Evolutionary conservation across 2,888 invertebrate genomes (phyloP).

Genomic region (Epinotia demarniana): DNA sequence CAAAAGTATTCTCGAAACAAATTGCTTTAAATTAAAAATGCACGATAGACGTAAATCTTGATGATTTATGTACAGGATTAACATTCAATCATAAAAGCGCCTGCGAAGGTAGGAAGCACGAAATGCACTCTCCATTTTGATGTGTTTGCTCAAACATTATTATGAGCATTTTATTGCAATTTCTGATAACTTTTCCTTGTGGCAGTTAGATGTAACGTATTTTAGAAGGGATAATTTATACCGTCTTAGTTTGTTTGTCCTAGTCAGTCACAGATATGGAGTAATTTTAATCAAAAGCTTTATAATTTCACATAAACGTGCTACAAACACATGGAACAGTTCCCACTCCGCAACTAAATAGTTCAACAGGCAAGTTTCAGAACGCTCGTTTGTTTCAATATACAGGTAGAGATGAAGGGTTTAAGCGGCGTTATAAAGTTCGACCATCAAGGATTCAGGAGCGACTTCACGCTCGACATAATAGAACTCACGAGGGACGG

Average conservation of each 20-base stretch:
- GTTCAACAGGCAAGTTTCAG: conserved; percentile 41
- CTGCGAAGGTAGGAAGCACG: background rate
- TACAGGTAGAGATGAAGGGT: conserved; percentile 96
- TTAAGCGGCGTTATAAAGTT: conserved; percentile 96
- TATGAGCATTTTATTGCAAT: background rate
- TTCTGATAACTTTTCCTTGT: no score
- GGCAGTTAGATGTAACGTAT: no score
- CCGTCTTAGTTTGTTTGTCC: no score
- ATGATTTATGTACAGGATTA: conserved; percentile 7
- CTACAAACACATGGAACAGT: conserved; percentile 22
- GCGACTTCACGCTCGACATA: conserved; percentile 95
- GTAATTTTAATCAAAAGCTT: background rate
- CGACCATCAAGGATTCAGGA: conserved; percentile 96
- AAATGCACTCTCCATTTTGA: background rate
- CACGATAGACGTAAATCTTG: background rate
- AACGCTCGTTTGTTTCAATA: conserved; percentile 50
- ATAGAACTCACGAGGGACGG: conserved; percentile 95
- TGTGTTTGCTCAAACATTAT: background rate
- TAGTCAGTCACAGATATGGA: no score
- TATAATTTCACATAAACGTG: conserved; percentile 6
- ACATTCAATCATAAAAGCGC: conserved; percentile 1
- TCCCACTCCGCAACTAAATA: conserved; percentile 24
- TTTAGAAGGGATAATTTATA: no score
- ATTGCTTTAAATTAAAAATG: background rate
- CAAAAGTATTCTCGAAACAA: background rate